Conservation (phyloP, 1,140 invertebrate species). For the Aphaenogaster rudis region DNA sequence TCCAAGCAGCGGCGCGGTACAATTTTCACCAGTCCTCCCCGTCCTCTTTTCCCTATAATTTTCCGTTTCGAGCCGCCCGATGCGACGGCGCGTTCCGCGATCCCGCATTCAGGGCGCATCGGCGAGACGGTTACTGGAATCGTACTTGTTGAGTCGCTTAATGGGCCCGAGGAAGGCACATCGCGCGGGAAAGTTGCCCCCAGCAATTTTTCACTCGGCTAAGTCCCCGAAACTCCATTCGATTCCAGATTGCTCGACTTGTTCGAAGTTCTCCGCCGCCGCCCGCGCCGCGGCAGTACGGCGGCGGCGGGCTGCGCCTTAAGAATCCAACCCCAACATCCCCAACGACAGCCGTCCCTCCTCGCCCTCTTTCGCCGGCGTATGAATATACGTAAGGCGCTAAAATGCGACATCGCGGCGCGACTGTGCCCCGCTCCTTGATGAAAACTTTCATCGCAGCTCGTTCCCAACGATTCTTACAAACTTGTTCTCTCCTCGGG, state of each 20-base stretch:
- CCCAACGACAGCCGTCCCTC: slow-evolving; percentile 4
- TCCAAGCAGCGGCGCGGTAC: slow-evolving; percentile 13
- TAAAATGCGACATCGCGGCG: neutral
- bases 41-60: neutral
- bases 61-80: slow-evolving; percentile 27
- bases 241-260: slow-evolving; percentile 83
- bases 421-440: slow-evolving; percentile 56
- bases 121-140: slow-evolving; percentile 73
- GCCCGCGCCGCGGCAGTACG: neutral
- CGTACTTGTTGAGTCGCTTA: slow-evolving; percentile 83
- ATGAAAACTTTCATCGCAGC: slow-evolving; percentile 67
- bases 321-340: slow-evolving; percentile 34
- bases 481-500: slow-evolving; percentile 50
- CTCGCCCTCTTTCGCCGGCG: neutral
- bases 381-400: slow-evolving; percentile 7
- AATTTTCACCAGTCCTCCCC: slow-evolving; percentile 19
- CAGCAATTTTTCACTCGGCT: slow-evolving; percentile 83
- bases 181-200: slow-evolving; percentile 76
- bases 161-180: slow-evolving; percentile 75
- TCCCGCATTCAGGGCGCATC: slow-evolving; percentile 63
- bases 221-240: slow-evolving; percentile 81
- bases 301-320: neutral
- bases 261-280: slow-evolving; percentile 80
- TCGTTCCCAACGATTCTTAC: slow-evolving; percentile 60
- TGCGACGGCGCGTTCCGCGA: slow-evolving; percentile 12